phyloP scores from a whole-genome alignment of 2,888 invertebrate genomes.

The Conchocele bisecta region DNA sequence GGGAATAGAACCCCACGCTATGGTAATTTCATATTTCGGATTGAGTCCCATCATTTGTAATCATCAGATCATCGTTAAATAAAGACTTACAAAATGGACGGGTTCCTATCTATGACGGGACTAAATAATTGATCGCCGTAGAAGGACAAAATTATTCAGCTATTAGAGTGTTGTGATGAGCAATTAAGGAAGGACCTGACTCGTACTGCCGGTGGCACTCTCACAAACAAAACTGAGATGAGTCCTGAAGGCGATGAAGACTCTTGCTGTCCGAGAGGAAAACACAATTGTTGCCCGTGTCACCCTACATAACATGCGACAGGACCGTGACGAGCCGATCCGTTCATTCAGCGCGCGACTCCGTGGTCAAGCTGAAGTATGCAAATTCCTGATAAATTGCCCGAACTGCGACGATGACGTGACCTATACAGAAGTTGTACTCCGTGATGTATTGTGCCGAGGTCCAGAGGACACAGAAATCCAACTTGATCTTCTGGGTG shows the following conservation, averaged over 20 bases:
- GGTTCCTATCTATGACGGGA: no score
- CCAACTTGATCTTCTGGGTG: slow-evolving; percentile 41
- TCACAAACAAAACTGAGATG: not conserved
- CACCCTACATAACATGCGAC: slow-evolving; percentile 46
- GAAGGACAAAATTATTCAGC: no score
- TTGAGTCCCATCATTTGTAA: no score
- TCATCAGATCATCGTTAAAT: no score
- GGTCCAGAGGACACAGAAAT: slow-evolving; percentile 37
- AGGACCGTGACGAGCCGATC: slow-evolving; percentile 59
- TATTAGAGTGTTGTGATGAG: no score
- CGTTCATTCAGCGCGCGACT: slow-evolving; percentile 53
- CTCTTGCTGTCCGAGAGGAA: slow-evolving; percentile 32
- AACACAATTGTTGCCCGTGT: slow-evolving; percentile 30
- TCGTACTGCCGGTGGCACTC: no score
- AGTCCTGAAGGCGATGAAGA: slow-evolving; percentile 33
- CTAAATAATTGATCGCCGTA: no score
- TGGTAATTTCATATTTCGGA: no score
- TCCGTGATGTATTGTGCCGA: slow-evolving; percentile 34
- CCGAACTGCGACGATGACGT: slow-evolving; percentile 26
- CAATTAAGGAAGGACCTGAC: no score
- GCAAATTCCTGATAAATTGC: slow-evolving; percentile 48
- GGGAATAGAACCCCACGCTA: no score
- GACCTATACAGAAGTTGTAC: slow-evolving; percentile 35
- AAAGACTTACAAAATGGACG: no score
- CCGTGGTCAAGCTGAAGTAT: slow-evolving; percentile 57